Evolutionary conservation across 2,888 invertebrate species (phyloP).

Genomic region (Charanyca ferruginea): DNA sequence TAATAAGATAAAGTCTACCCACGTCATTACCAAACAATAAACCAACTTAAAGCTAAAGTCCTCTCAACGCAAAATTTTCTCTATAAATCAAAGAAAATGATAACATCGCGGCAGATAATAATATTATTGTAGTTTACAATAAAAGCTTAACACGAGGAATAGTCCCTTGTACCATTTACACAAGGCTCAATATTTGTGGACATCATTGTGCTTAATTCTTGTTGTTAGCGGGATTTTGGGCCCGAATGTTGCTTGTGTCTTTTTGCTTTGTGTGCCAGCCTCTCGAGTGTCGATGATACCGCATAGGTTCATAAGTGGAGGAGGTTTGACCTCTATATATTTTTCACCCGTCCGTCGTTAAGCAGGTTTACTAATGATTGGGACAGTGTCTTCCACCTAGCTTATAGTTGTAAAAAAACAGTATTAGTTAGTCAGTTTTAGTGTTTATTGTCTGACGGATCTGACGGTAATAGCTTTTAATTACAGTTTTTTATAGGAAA

Average conservation of each 20-base stretch:
- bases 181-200: neutral
- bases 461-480: too few species aligned
- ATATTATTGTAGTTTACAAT: constrained; percentile 11
- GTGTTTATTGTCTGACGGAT: too few species aligned
- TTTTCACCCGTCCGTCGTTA: too few species aligned
- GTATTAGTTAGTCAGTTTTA: too few species aligned
- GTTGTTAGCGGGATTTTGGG: neutral
- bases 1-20: constrained; percentile 39
- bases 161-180: constrained; percentile 15
- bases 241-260: neutral
- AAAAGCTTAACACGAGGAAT: constrained; percentile 8
- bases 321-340: too few species aligned
- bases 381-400: too few species aligned
- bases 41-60: constrained; percentile 5
- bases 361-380: too few species aligned
- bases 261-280: constrained; percentile 6
- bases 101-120: constrained; percentile 1
- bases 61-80: constrained; percentile 14
- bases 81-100: constrained; percentile 39
- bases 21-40: constrained; percentile 38
- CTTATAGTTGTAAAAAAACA: too few species aligned
- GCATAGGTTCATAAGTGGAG: too few species aligned
- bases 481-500: too few species aligned
- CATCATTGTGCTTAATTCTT: constrained; percentile 6
- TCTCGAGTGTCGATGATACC: too few species aligned